Conservation (phyloP, 2,888 invertebrate species). For the Amiota mariae region DNA sequence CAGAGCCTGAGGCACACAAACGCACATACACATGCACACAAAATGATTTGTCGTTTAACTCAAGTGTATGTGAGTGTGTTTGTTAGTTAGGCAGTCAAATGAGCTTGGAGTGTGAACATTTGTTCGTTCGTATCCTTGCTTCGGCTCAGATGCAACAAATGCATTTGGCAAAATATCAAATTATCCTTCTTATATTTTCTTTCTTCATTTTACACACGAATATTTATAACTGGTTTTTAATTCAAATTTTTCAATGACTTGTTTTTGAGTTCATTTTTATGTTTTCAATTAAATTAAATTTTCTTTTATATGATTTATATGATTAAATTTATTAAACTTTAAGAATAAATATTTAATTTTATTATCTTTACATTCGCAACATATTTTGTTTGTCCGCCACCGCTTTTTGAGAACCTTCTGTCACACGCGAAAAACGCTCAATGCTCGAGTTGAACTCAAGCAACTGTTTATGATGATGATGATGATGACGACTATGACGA, state of each 20-base stretch:
- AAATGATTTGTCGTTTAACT: too few relatives aligned
- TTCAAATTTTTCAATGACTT: too few relatives aligned
- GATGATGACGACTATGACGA: background rate
- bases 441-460: background rate
- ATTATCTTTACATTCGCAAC: background rate
- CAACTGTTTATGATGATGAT: background rate
- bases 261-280: background rate
- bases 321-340: too few relatives aligned
- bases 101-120: background rate
- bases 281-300: background rate
- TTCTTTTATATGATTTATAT: background rate
- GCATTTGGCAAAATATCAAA: conserved; percentile 12
- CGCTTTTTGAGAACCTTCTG: conserved; percentile 4
- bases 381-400: background rate
- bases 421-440: conserved; percentile 1
- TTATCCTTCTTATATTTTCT: background rate
- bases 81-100: background rate
- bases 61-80: too few relatives aligned
- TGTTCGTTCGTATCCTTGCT: too few relatives aligned
- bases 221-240: too few relatives aligned
- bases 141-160: conserved; percentile 19
- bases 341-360: background rate
- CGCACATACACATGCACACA: too few relatives aligned
- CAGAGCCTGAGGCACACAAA: too few relatives aligned
- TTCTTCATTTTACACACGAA: background rate